A percentile compares a stretch with the other conserved stretches of the same genome.
phyloP scores from a whole-genome alignment of 2,797 vertebrate species.

The Rhinichthys osculus region DNA sequence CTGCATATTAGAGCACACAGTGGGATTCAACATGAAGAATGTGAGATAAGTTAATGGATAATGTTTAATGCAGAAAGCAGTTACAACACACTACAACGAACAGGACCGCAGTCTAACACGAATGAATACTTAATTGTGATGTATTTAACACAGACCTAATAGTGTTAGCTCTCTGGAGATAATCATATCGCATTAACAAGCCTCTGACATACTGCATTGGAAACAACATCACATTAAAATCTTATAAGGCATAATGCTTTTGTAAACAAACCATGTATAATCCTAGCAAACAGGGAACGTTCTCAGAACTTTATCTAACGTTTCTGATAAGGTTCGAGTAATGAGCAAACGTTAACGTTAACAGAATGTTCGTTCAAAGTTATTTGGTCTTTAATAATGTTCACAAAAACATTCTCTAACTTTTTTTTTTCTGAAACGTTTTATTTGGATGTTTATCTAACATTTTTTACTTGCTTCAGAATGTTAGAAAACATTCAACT shows the following conservation, averaged over 20 bases:
- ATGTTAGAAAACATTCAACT: too few species aligned
- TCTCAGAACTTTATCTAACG: not conserved
- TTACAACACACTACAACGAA: conserved; percentile 12
- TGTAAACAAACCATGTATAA: conserved; percentile 36
- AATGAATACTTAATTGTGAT: conserved; percentile 46
- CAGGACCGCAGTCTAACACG: conserved; percentile 11
- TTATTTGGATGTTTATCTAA: too few species aligned
- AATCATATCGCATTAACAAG: conserved; percentile 43
- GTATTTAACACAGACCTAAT: conserved; percentile 31
- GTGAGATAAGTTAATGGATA: conserved; percentile 18
- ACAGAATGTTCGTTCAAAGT: too few species aligned
- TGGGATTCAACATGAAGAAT: conserved; percentile 16
- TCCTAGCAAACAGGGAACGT: not conserved
- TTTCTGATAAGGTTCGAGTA: not conserved
- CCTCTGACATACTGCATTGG: conserved; percentile 32
- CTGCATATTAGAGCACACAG: conserved; percentile 8
- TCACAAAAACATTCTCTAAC: too few species aligned
- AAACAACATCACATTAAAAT: conserved; percentile 49
- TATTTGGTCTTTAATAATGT: too few species aligned
- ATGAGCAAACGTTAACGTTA: not conserved
- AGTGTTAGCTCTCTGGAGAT: conserved; percentile 7
- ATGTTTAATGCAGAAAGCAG: conserved; percentile 25
- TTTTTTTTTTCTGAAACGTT: too few species aligned
- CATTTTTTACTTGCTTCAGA: not conserved
- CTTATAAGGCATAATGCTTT: conserved; percentile 35